Evolutionary conservation across 2,113 vertebrate species (phyloP), one percentile per base, ranked within the genome.

Genomic region (Brevimyrus niger): DNA sequence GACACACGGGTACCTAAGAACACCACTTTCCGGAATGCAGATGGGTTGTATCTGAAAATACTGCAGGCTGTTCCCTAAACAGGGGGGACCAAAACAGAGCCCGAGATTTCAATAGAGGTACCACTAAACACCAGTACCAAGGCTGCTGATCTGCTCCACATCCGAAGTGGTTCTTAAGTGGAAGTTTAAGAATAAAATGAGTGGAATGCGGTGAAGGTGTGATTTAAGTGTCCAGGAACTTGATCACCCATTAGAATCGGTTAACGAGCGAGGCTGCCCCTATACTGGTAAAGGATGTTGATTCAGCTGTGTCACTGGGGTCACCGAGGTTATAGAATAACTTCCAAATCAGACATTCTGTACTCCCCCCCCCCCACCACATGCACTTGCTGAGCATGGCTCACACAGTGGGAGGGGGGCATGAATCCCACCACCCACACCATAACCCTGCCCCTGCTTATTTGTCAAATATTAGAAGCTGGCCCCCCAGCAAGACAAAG

Each of bases 111-210:
- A 23, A 50, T 35, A 53, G 82, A 61, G 90, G 88, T 91, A 91
- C 91, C 89, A 91, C 38, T 84, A 10, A 46, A 84, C 46, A 47
- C 83, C 44, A 47, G 31, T 19, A 76, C 15, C 69, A 38, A 35
- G 15, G 5, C 69, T 90, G 89, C 91, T 92, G 90, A 93, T 92
- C 92, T 94, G 92, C 91, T 93, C 89, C 91, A 92, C 92, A 93
- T 92, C 89, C 91, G 89, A 87, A 91, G 93, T 92, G 91, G 92
- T 65, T 89, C 88, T 88, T 93, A 91, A 93, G 91, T 89, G 9
- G 53, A 90, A 90, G 88, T 93, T 87, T 92, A 90, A 93, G 92
- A 92, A 93, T 92, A 91, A 86, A 35, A 42, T 3, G 21, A 48
- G 6, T 31, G 47, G 58, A 21, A 87, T 4, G 84, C 38, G 46